These are phyloP conservation scores for Verasper variegatus DNA, from an alignment of 2,113 vertebrate species.

Conservation along the genomic window DNA sequence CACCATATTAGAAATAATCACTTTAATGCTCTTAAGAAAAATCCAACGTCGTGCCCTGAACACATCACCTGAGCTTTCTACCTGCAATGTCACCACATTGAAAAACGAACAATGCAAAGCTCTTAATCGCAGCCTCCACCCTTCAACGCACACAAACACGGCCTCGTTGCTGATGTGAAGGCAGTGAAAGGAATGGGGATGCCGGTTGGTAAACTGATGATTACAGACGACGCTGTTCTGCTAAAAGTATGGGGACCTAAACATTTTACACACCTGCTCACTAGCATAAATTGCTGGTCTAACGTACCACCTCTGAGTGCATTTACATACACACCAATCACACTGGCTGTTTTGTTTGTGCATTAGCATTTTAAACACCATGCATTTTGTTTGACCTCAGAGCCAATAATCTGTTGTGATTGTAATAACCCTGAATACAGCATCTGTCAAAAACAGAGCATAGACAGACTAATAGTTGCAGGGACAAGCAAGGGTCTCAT, in stretches of 20 bases:
- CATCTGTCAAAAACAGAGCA: not conserved
- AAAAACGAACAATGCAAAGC: conserved; percentile 53
- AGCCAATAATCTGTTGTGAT: not conserved
- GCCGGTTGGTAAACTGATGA: conserved; percentile 39
- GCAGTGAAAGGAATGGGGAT: conserved; percentile 37
- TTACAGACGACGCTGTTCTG: conserved; percentile 27
- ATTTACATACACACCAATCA: conserved; percentile 22
- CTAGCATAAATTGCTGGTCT: not conserved
- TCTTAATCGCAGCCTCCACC: conserved; percentile 48
- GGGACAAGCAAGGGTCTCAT: not conserved
- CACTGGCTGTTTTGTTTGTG: conserved; percentile 3
- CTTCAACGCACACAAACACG: conserved; percentile 21
- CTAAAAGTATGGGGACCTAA: conserved; percentile 15
- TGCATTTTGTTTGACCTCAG: conserved; percentile 13
- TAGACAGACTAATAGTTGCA: not conserved
- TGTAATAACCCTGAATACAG: not conserved
- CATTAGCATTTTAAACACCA: not conserved
- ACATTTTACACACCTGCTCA: not conserved
- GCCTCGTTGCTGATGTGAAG: conserved; percentile 34
- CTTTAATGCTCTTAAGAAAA: conserved; percentile 55
- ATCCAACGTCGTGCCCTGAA: conserved; percentile 24
- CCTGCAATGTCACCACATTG: conserved; percentile 49
- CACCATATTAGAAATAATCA: conserved; percentile 47
- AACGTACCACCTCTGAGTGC: not conserved
- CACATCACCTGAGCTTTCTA: conserved; percentile 44